These are phyloP conservation scores for Tympanuchus pallidicinctus DNA, from an alignment of 2,113 vertebrate genomes.

Conservation along the genomic window DNA sequence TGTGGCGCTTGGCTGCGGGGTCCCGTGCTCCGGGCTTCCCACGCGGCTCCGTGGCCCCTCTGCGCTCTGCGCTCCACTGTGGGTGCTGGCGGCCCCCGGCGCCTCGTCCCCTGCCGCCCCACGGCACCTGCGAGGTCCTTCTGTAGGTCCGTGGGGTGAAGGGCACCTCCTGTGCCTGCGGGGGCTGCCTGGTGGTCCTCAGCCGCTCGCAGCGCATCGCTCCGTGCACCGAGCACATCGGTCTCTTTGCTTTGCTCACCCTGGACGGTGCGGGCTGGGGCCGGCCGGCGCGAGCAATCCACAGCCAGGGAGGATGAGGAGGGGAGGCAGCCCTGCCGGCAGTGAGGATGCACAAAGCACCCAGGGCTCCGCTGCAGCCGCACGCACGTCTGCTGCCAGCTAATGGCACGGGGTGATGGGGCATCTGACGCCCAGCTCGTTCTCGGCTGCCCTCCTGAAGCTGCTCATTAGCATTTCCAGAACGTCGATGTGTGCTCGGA, in stretches of 20 bases:
- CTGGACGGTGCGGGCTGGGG: rapidly evolving
- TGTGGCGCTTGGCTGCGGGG: not conserved
- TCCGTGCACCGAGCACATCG: rapidly evolving
- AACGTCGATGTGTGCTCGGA: slow-evolving; percentile 25
- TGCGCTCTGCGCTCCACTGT: rapidly evolving
- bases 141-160: rapidly evolving
- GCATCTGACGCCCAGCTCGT: not conserved
- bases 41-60: not conserved
- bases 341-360: not conserved
- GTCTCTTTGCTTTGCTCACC: rapidly evolving
- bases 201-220: not conserved
- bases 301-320: not conserved
- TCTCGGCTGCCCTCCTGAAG: slow-evolving; percentile 6
- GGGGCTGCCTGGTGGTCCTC: not conserved
- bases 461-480: slow-evolving; percentile 70
- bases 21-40: not conserved
- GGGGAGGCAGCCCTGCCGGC: not conserved
- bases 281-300: not conserved
- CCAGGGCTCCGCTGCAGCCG: not conserved
- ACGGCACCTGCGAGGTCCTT: rapidly evolving
- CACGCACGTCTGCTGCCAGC: not conserved
- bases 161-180: not conserved
- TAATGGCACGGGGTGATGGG: slow-evolving; percentile 9
- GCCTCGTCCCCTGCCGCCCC: rapidly evolving
- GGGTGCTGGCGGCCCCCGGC: rapidly evolving